phyloP scores from a whole-genome alignment of 2,113 vertebrate species.

The Porphyrio hochstetteri region DNA sequence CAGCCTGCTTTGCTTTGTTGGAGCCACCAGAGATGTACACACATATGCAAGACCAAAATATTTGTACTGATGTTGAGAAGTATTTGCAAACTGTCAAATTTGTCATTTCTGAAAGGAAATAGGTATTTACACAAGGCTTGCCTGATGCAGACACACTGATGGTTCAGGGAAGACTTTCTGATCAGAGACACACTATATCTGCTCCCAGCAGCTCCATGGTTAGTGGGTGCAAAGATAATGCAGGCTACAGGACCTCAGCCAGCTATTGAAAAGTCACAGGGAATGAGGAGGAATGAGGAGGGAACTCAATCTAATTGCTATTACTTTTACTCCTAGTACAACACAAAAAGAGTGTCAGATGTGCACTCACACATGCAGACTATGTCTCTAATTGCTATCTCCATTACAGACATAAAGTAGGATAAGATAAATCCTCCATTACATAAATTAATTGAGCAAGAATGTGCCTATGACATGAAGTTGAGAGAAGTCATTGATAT shows the following conservation, averaged over 20 bases:
- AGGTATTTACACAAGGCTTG: neutral
- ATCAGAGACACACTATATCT: neutral
- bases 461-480: neutral
- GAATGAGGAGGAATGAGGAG: neutral
- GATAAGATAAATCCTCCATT: neutral
- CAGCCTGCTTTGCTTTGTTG: neutral
- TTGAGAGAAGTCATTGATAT: neutral
- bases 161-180: neutral
- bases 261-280: neutral
- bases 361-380: neutral
- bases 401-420: neutral
- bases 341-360: neutral
- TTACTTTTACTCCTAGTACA: neutral
- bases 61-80: neutral
- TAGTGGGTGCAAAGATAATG: neutral
- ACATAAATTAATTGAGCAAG: conserved; percentile 1
- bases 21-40: neutral
- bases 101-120: neutral
- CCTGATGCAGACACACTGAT: neutral
- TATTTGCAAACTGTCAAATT: neutral
- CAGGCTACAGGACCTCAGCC: neutral
- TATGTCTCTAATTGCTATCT: conserved; percentile 21
- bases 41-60: neutral
- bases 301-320: neutral
- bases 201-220: neutral